These are phyloP conservation scores for Origma solitaria DNA, from an alignment of 2,113 vertebrate species.

Conservation along the genomic window DNA sequence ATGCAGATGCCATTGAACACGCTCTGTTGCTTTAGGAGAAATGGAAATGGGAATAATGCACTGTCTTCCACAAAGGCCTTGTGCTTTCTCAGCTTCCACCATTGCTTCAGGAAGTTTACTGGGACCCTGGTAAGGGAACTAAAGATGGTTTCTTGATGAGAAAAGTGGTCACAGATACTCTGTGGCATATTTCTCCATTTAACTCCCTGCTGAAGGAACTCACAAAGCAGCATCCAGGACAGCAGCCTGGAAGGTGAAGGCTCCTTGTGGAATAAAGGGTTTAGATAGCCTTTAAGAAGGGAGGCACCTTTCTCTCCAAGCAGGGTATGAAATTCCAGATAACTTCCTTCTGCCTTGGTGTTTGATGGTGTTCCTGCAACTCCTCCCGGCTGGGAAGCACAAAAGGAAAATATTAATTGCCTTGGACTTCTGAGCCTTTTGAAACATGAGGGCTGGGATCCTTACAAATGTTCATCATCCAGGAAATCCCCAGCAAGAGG, in stretches of 20 bases:
- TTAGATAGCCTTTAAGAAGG: background rate
- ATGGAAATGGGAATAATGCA: background rate
- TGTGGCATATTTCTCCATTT: background rate
- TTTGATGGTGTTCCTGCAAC: background rate
- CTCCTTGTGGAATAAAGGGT: background rate
- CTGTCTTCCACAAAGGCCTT: background rate
- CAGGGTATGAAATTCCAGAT: background rate
- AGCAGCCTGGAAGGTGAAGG: background rate
- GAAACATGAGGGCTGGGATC: background rate
- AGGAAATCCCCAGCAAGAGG: background rate
- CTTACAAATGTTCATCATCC: background rate
- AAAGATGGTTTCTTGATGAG: background rate
- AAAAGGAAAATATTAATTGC: background rate
- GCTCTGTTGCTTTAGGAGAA: background rate
- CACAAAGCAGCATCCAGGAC: background rate
- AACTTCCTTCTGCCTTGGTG: background rate
- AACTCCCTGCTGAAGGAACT: background rate
- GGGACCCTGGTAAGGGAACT: background rate
- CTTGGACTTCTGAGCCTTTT: background rate
- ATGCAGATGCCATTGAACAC: rapidly evolving
- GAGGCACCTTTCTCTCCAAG: background rate
- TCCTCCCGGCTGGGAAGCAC: background rate
- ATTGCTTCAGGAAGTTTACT: background rate
- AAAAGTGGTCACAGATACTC: background rate
- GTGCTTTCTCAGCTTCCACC: background rate